Conservation (phyloP, 1,140 invertebrate genomes). For the Pseudomyrmex sp. region DNA sequence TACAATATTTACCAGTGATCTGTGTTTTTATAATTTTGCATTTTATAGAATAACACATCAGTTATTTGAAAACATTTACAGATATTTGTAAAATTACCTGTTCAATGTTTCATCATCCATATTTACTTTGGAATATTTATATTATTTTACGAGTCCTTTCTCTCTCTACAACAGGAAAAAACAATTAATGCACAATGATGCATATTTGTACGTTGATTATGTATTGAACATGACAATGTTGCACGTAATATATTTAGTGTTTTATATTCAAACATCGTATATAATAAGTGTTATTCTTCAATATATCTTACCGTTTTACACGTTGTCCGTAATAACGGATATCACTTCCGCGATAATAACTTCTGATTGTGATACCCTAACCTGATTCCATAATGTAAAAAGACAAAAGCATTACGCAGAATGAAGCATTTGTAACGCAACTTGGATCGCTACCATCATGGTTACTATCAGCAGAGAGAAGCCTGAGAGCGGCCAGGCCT, state of each 20-base stretch:
- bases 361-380: not conserved
- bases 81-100: constrained; percentile 22
- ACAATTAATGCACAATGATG: not conserved
- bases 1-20: constrained; percentile 65
- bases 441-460: too few species aligned
- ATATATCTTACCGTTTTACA: not conserved
- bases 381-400: too few species aligned
- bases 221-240: not conserved
- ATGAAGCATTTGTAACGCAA: too few species aligned
- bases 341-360: not conserved
- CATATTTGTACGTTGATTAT: not conserved
- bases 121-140: not conserved
- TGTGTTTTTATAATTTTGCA: too few species aligned
- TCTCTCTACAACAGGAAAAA: not conserved
- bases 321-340: constrained; percentile 9
- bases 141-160: not conserved
- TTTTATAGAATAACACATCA: not conserved
- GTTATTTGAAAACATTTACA: not conserved
- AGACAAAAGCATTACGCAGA: too few species aligned
- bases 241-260: not conserved
- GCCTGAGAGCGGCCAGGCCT: too few species aligned
- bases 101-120: constrained; percentile 53
- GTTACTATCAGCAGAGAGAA: too few species aligned
- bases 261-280: constrained; percentile 1
- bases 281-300: not conserved